These are phyloP conservation scores for Nasonovia ribisnigri DNA, from an alignment of 2,888 invertebrate genomes.

Conservation along the genomic window DNA sequence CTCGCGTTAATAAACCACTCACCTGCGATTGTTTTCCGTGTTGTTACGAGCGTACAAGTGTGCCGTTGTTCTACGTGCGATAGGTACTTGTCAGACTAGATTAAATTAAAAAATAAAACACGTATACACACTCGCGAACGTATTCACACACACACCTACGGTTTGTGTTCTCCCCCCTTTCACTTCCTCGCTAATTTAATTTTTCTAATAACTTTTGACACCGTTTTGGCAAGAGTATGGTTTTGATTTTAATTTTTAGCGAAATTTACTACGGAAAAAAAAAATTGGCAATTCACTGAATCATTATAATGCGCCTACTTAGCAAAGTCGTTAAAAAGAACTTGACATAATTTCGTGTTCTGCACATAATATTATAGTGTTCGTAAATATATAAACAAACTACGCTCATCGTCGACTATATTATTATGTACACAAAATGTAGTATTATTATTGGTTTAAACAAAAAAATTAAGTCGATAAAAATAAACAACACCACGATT, in stretches of 20 bases:
- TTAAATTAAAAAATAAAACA: conserved; percentile 32
- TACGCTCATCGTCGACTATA: not conserved
- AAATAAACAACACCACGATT: not conserved
- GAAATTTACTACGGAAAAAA: not conserved
- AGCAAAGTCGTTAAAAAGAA: not conserved
- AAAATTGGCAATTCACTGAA: not conserved
- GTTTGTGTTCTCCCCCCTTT: not conserved
- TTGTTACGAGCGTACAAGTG: conserved; percentile 54
- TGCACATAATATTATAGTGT: not conserved
- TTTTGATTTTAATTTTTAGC: not conserved
- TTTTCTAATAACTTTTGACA: not conserved
- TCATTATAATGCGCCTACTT: not conserved
- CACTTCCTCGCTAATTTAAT: not conserved
- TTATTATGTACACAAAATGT: not conserved
- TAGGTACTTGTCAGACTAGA: conserved; percentile 17
- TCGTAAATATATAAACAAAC: not conserved
- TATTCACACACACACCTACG: not conserved
- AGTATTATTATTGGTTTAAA: not conserved
- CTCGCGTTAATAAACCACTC: conserved; percentile 62
- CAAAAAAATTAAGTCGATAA: not conserved
- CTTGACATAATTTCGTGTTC: not conserved
- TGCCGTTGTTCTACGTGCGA: conserved; percentile 37
- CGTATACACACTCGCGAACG: not conserved
- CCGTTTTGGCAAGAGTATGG: not conserved
- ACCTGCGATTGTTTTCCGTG: conserved; percentile 60